Percentiles rank a stretch among this genome's conserved stretches.
Evolutionary conservation across 1,140 invertebrate genomes (phyloP).

Genomic region (Diuraphis noxia): DNA sequence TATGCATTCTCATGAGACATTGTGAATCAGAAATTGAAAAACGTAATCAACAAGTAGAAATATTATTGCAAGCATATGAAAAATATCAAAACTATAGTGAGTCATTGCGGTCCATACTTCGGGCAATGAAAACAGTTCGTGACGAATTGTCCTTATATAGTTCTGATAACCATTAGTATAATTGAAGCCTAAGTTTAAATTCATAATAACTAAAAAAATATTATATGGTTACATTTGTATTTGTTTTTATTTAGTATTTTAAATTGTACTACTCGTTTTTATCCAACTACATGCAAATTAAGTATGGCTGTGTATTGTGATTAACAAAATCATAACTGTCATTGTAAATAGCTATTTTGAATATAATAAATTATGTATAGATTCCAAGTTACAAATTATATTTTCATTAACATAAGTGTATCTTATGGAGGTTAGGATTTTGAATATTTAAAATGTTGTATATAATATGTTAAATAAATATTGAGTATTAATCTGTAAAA

Average conservation of each 20-base stretch:
- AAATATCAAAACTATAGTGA: constrained; percentile 3
- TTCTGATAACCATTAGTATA: background rate
- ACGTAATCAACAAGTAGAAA: constrained; percentile 38
- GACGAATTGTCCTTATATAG: constrained; percentile 23
- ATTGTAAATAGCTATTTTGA: background rate
- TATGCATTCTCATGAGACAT: background rate
- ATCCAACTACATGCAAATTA: background rate
- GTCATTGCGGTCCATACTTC: background rate
- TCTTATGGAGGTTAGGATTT: background rate
- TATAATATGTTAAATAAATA: background rate
- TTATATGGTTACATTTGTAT: background rate
- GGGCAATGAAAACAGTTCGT: constrained; percentile 11
- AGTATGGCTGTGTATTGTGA: background rate
- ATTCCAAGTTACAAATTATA: background rate
- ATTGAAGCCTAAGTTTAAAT: background rate
- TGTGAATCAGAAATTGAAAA: constrained; percentile 47
- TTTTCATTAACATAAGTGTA: background rate
- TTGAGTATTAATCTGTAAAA: background rate
- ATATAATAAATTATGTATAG: background rate
- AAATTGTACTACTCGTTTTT: background rate
- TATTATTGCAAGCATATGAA: constrained; percentile 37
- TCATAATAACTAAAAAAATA: background rate
- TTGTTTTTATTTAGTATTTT: background rate
- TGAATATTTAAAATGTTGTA: background rate
- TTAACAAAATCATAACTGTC: background rate